A percentile compares a stretch with the other conserved stretches of the same genome.
These are phyloP conservation scores for Martes martes DNA, from an alignment of 2,113 vertebrate genomes.

Conservation along the genomic window DNA sequence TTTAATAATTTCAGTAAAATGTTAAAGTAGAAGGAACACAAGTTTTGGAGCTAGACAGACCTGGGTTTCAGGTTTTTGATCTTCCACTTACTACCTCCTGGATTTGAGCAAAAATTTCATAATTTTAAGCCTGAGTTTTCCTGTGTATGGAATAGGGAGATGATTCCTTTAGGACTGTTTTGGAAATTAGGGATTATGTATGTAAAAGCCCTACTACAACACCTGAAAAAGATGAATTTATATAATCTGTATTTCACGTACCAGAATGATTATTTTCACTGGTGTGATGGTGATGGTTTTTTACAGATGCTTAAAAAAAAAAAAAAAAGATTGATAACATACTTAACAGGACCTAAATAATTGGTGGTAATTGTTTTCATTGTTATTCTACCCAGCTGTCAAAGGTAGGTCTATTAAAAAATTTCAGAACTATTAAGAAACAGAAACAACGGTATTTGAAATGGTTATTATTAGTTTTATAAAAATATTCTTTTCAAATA, in stretches of 20 bases:
- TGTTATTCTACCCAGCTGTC: background rate
- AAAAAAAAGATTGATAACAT: background rate
- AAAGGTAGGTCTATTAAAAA: background rate
- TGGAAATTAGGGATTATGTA: background rate
- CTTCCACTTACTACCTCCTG: background rate
- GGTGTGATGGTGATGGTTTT: background rate
- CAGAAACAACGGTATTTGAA: background rate
- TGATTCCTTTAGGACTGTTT: background rate
- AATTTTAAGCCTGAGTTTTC: background rate
- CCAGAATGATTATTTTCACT: background rate
- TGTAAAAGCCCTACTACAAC: background rate
- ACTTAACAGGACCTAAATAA: constrained; percentile 12
- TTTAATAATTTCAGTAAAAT: constrained; percentile 14
- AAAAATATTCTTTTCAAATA: background rate
- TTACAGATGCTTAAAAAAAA: background rate
- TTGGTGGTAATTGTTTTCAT: background rate
- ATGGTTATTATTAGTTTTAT: background rate
- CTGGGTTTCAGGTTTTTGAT: background rate
- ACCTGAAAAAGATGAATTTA: background rate
- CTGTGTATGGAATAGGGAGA: background rate
- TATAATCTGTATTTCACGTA: background rate
- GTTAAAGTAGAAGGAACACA: background rate
- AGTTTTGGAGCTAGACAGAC: background rate
- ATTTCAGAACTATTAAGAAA: constrained; percentile 15
- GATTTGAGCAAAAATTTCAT: background rate